A percentile compares a stretch with the other conserved stretches of the same genome.
Evolutionary conservation across 2,888 invertebrate species (phyloP).

Genomic region (Nymphalis c-album): DNA sequence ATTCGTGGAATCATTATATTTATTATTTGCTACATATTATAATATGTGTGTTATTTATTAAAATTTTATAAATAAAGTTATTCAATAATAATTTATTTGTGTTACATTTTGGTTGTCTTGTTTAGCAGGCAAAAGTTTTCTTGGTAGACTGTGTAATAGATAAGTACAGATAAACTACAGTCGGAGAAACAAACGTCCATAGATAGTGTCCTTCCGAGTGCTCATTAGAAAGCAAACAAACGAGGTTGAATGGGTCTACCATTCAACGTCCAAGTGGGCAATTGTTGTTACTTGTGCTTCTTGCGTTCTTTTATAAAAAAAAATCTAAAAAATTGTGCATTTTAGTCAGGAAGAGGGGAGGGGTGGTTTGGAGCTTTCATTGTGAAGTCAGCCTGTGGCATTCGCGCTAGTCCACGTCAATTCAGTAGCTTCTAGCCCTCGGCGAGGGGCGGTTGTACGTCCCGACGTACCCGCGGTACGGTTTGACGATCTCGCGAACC

Average conservation of each 20-base stretch:
- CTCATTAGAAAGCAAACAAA: conserved; percentile 50
- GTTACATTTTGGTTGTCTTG: background rate
- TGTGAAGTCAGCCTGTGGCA: conserved; percentile 55
- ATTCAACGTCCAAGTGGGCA: conserved; percentile 41
- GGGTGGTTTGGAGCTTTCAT: conserved; percentile 62
- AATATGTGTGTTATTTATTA: no score
- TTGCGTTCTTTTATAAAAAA: conserved; percentile 56
- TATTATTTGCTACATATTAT: background rate
- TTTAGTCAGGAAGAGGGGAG: conserved; percentile 59
- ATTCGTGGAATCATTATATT: background rate
- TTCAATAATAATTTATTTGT: no score
- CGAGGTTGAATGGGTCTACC: conserved; percentile 42
- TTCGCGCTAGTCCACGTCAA: conserved; percentile 46
- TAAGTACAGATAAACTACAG: conserved; percentile 21
- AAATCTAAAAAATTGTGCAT: conserved; percentile 58
- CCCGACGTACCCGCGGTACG: conserved; percentile 20
- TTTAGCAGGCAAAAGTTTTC: background rate
- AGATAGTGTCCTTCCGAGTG: conserved; percentile 29
- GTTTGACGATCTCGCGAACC: conserved; percentile 26
- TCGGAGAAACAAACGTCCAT: conserved; percentile 16
- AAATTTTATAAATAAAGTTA: no score
- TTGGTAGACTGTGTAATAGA: conserved; percentile 12
- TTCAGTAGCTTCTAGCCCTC: conserved; percentile 66
- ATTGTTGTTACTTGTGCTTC: conserved; percentile 50
- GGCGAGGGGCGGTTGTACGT: conserved; percentile 59